Evolutionary conservation across 2,888 invertebrate species (phyloP), one percentile per base, ranked within the genome.

Genomic region (Phalera bucephala): DNA sequence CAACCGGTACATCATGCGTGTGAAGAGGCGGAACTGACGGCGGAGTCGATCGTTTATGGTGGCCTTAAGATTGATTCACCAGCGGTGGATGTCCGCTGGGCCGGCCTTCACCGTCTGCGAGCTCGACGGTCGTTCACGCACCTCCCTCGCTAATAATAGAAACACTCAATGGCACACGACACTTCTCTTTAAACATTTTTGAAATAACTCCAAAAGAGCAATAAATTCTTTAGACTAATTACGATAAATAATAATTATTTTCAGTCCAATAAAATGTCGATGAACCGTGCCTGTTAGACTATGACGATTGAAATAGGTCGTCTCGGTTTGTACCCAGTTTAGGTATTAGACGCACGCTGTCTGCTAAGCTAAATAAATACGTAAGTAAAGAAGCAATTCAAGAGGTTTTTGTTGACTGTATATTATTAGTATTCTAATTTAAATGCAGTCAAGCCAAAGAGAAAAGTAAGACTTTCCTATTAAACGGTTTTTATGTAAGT

Each of bases 101-200:
- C 41, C 64, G 77, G 58, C 78, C 79, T 77, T 77, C 74, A 66
- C 63, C 61, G 67, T 62, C 56, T 64, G 56, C 47, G 52, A 27
- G 44, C 36, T 42, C 46, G 54, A 50, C 64, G 65, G 66, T 64
- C 72, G 67, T 75, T 76, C 72, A 71, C 67, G 63, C 66, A 73
- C 67, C 72, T 75, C 61, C 53, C 54, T 58, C 52, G 51, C 66
- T 74, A 73, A 72, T 72, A 72, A 71, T 75, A 76, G 69, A 63
- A 56, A 49, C 54, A 40, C 36, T 64, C 61, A 47, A 57, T 57
- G 44, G 44, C 43, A 49, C 40, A 52, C 37, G 52, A 51, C 52
- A 53, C 39, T 3, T 58, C 48, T 47, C 35, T 36, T 47, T 46
- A 29, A 21, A 15, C 7, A 36, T 40, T 44, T 38, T 38, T 32